These are phyloP conservation scores for Rhagium mordax DNA, from an alignment of 2,888 invertebrate species.

Conservation along the genomic window DNA sequence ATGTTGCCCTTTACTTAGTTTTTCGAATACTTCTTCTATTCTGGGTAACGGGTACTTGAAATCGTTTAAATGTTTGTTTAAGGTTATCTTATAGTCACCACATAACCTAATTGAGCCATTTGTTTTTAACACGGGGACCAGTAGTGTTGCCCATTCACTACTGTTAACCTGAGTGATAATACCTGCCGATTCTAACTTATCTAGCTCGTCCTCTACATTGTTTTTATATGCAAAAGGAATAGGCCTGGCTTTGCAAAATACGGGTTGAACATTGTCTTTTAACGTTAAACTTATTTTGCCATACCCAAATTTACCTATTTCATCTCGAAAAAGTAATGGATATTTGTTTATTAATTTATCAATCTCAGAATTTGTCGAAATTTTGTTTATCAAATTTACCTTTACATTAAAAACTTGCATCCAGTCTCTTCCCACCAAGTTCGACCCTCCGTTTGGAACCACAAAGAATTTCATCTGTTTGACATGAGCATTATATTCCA, in stretches of 20 bases:
- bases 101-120: conserved; percentile 51
- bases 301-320: not conserved
- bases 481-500: conserved; percentile 7
- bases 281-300: not conserved
- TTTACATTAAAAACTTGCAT: not conserved
- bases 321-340: not conserved
- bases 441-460: conserved; percentile 11
- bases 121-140: conserved; percentile 52
- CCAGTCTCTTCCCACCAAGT: conserved; percentile 32
- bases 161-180: conserved; percentile 14
- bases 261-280: not conserved
- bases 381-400: not conserved
- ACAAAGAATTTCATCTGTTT: conserved; percentile 23
- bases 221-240: conserved; percentile 45
- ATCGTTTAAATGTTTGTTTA: conserved; percentile 50
- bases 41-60: conserved; percentile 40
- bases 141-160: conserved; percentile 51
- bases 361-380: not conserved
- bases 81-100: conserved; percentile 55
- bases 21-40: conserved; percentile 36
- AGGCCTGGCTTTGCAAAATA: conserved; percentile 26
- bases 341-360: not conserved
- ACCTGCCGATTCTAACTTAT: not conserved
- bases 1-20: conserved; percentile 16
- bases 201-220: conserved; percentile 39